phyloP scores from a whole-genome alignment of 2,113 vertebrate species.

The Cichladusa arquata region DNA sequence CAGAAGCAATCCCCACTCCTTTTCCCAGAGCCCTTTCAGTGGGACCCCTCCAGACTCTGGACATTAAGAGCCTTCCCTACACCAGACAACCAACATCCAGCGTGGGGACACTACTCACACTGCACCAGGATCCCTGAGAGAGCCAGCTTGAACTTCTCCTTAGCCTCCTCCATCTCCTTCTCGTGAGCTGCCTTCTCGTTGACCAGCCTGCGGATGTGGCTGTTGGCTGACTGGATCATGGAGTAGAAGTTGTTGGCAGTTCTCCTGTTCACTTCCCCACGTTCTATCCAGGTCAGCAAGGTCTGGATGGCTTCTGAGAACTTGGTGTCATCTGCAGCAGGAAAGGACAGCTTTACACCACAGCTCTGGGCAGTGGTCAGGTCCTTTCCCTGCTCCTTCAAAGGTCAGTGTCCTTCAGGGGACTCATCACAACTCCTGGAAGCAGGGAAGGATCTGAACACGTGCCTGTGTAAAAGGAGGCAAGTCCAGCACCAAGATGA shows the following conservation, averaged over 20 bases:
- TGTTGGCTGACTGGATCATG: slow-evolving; percentile 97
- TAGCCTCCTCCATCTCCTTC: slow-evolving; percentile 96
- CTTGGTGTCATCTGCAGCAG: slow-evolving; percentile 84
- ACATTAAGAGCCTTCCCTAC: background rate
- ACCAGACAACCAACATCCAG: background rate
- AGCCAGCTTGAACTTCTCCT: slow-evolving; percentile 93
- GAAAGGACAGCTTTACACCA: background rate
- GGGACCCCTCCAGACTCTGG: background rate
- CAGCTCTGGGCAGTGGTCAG: background rate
- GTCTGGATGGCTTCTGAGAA: slow-evolving; percentile 91
- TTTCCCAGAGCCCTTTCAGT: background rate
- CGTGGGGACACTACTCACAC: slow-evolving; percentile 74
- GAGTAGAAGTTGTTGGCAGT: slow-evolving; percentile 98
- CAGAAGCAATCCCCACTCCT: background rate
- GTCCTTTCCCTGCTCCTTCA: background rate
- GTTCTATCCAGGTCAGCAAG: slow-evolving; percentile 92
- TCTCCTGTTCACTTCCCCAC: slow-evolving; percentile 92
- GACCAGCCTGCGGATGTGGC: slow-evolving; percentile 89
- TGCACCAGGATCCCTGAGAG: slow-evolving; percentile 90
- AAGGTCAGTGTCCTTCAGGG: background rate
- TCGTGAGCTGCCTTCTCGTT: slow-evolving; percentile 89
- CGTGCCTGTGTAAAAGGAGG: background rate
- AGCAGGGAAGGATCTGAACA: background rate
- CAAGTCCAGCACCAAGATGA: background rate
- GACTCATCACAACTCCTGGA: background rate